Evolutionary conservation across 2,888 invertebrate species (phyloP).

Genomic region (Alloscopus bannaensis): DNA sequence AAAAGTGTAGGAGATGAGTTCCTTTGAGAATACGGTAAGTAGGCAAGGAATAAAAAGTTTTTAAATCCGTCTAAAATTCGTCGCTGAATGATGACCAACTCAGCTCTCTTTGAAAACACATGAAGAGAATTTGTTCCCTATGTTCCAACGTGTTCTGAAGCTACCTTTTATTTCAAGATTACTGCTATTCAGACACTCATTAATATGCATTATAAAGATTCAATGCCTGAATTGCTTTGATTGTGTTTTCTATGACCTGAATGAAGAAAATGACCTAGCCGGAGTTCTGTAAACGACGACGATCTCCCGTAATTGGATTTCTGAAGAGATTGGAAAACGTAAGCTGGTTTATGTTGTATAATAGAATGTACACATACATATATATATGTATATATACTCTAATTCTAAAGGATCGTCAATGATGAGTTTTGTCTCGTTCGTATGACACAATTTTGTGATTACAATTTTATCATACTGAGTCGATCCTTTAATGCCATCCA

Average conservation of each 20-base stretch:
- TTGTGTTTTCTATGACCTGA: background rate
- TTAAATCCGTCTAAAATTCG: slow-evolving; percentile 9
- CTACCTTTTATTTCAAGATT: slow-evolving; percentile 2
- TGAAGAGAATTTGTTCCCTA: slow-evolving; percentile 70
- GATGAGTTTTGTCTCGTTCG: slow-evolving; percentile 69
- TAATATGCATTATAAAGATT: slow-evolving; percentile 8
- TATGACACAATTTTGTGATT: slow-evolving; percentile 65
- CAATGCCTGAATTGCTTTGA: slow-evolving; percentile 1
- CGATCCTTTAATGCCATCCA: slow-evolving; percentile 17
- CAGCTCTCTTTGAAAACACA: slow-evolving; percentile 67
- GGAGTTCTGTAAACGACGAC: background rate
- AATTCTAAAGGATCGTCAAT: slow-evolving; percentile 39
- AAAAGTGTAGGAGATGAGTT: slow-evolving; percentile 13
- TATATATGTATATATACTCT: no score
- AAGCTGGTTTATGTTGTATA: slow-evolving; percentile 17
- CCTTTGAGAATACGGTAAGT: slow-evolving; percentile 15
- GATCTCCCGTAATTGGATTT: slow-evolving; percentile 26
- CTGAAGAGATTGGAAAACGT: slow-evolving; percentile 22
- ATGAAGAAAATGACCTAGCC: background rate
- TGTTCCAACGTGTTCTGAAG: slow-evolving; percentile 52
- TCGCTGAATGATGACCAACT: slow-evolving; percentile 61
- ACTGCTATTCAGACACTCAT: background rate
- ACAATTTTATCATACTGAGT: slow-evolving; percentile 54
- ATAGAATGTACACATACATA: no score
- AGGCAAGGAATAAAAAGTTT: background rate